These are phyloP conservation scores for Prolemur simus DNA, from an alignment of 2,113 vertebrate genomes.

Conservation along the genomic window DNA sequence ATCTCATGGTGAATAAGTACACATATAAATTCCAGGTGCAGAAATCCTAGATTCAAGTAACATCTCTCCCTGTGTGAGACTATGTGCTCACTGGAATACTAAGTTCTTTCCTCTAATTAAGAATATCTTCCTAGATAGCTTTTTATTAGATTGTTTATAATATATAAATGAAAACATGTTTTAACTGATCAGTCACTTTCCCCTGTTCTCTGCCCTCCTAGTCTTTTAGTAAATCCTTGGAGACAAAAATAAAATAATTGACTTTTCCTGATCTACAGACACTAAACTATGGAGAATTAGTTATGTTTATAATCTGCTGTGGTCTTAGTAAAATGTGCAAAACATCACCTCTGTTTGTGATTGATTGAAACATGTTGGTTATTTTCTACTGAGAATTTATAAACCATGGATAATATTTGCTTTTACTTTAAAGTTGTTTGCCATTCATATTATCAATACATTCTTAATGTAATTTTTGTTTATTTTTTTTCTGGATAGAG, in stretches of 20 bases:
- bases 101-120: background rate
- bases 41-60: background rate
- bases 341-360: background rate
- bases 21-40: background rate
- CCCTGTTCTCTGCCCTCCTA: background rate
- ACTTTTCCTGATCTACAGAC: background rate
- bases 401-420: background rate
- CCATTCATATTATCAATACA: background rate
- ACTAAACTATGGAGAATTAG: background rate
- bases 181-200: background rate
- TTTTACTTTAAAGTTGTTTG: background rate
- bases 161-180: background rate
- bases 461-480: background rate
- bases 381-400: background rate
- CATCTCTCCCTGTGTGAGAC: background rate
- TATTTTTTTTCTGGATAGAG: background rate
- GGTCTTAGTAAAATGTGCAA: background rate
- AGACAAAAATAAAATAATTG: background rate
- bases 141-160: constrained; percentile 9
- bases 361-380: constrained; percentile 18
- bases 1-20: background rate
- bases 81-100: background rate
- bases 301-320: background rate
- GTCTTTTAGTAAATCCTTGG: background rate
- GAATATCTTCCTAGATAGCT: background rate